Evolutionary conservation across 2,797 vertebrate genomes (phyloP).

Genomic region (Sorex maritimensis): DNA sequence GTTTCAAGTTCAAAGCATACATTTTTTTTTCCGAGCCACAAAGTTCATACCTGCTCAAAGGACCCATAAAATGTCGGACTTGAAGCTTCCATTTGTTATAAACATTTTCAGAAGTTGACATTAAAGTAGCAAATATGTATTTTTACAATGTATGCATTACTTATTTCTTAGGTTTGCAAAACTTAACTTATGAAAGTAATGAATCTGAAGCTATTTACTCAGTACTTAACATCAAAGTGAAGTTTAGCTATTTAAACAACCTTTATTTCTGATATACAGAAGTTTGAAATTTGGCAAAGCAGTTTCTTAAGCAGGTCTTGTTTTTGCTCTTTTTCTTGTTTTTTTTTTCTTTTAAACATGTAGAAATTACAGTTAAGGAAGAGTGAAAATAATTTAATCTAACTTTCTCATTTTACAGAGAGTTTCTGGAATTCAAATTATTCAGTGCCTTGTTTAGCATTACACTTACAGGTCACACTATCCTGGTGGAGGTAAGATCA

Average conservation of each 20-base stretch:
- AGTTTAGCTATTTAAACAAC: background rate
- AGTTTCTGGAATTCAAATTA: background rate
- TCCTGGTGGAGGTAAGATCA: background rate
- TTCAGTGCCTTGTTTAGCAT: background rate
- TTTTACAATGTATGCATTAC: slow-evolving; percentile 34
- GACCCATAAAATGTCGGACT: too few relatives aligned
- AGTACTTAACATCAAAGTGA: background rate
- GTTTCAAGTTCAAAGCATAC: too few relatives aligned
- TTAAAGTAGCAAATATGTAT: slow-evolving; percentile 44
- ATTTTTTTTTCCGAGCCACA: too few relatives aligned
- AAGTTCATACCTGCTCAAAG: too few relatives aligned
- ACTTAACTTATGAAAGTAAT: slow-evolving; percentile 23
- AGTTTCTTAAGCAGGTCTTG: background rate
- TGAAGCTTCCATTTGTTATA: slow-evolving; percentile 62
- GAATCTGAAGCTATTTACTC: background rate
- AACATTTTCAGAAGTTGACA: slow-evolving; percentile 70
- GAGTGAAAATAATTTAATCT: background rate
- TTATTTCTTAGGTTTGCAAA: slow-evolving; percentile 21
- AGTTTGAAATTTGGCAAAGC: slow-evolving; percentile 26
- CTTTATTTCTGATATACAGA: background rate
- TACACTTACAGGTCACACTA: background rate
- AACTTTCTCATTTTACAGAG: slow-evolving; percentile 10
- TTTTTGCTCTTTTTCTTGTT: too few relatives aligned
- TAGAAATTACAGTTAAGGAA: too few relatives aligned
- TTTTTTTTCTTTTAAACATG: too few relatives aligned